These are phyloP conservation scores for Meteorus sp. DNA, from an alignment of 1,140 invertebrate species.

Conservation along the genomic window DNA sequence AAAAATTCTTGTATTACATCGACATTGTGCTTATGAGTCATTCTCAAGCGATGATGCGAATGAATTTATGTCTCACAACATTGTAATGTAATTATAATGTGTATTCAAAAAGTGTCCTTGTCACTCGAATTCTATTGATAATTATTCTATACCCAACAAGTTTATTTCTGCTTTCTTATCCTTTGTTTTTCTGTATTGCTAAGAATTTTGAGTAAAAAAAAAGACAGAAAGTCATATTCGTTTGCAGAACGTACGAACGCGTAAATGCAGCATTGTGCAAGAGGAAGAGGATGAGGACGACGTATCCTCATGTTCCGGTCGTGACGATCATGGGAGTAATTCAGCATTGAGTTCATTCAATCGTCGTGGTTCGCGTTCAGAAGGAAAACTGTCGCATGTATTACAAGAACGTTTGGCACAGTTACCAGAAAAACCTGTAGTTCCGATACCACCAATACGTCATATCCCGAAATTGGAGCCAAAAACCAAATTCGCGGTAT, in stretches of 20 bases:
- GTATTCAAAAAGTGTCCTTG: neutral
- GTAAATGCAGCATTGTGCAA: slow-evolving; percentile 87
- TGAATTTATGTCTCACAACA: neutral
- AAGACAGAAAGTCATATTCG: slow-evolving; percentile 28
- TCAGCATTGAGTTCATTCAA: slow-evolving; percentile 54
- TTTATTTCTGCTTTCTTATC: neutral
- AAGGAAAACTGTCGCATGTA: slow-evolving; percentile 61
- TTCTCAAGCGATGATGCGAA: slow-evolving; percentile 10
- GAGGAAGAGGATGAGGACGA: slow-evolving; percentile 77
- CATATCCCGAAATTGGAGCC: neutral
- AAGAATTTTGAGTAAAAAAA: too few species aligned
- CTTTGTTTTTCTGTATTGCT: too few species aligned
- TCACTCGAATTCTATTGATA: neutral
- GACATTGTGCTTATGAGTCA: slow-evolving; percentile 5
- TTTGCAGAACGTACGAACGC: slow-evolving; percentile 61
- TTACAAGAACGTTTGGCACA: slow-evolving; percentile 42
- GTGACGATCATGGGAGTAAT: slow-evolving; percentile 58
- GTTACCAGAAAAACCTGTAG: slow-evolving; percentile 24
- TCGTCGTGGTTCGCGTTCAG: slow-evolving; percentile 65
- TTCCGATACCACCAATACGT: slow-evolving; percentile 18
- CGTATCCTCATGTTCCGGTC: slow-evolving; percentile 59
- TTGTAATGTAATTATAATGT: slow-evolving; percentile 5
- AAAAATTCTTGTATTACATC: neutral
- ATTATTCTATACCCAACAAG: too few species aligned
- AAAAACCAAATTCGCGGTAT: slow-evolving; percentile 25